Percentiles rank a stretch among this genome's conserved stretches.
phyloP scores from a whole-genome alignment of 2,113 vertebrate genomes.

The Saguinus midas region DNA sequence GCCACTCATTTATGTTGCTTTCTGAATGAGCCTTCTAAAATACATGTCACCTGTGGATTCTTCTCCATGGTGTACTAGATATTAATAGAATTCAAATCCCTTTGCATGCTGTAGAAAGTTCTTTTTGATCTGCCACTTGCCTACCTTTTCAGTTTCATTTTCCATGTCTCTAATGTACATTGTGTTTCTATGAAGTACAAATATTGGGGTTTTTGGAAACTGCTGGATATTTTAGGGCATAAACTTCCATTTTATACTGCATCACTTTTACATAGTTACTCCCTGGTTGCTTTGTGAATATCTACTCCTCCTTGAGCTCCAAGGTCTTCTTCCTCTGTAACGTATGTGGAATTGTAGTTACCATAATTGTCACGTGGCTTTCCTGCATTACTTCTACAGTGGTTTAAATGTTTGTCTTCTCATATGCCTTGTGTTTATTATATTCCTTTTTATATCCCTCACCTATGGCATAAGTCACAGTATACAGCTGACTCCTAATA shows the following conservation, averaged over 20 bases:
- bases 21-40: neutral
- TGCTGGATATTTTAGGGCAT: neutral
- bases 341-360: neutral
- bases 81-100: neutral
- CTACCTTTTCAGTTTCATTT: neutral
- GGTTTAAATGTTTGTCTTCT: neutral
- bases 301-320: neutral
- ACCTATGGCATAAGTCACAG: neutral
- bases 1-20: neutral
- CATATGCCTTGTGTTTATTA: neutral
- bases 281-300: neutral
- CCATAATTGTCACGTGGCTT: neutral
- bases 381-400: too few relatives aligned
- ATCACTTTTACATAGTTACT: neutral
- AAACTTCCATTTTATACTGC: neutral
- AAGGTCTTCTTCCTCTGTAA: neutral
- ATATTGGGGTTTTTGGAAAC: neutral
- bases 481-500: neutral
- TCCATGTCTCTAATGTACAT: neutral
- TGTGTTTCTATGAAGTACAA: neutral
- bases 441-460: neutral
- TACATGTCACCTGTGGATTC: neutral
- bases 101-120: neutral
- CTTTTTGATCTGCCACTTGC: neutral
- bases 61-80: neutral